Percentiles rank a stretch among this genome's conserved stretches.
These are phyloP conservation scores for Meiosimyza platycephala DNA, from an alignment of 2,888 invertebrate species.

Conservation along the genomic window DNA sequence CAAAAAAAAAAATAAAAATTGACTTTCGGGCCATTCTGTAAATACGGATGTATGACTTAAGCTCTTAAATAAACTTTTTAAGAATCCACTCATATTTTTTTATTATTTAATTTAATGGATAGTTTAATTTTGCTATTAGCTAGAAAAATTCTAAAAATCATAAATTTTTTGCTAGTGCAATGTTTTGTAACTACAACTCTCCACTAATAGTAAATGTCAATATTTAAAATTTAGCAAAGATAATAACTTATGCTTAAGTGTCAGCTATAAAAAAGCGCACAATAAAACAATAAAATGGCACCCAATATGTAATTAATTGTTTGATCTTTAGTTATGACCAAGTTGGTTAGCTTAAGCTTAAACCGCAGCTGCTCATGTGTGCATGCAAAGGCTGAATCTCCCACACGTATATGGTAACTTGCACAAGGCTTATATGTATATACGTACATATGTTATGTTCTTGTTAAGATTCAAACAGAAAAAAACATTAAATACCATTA, in stretches of 20 bases:
- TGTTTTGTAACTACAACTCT: neutral
- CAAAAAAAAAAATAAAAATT: too few species aligned
- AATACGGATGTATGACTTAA: too few species aligned
- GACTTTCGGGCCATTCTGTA: too few species aligned
- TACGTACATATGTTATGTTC: too few species aligned
- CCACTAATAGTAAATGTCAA: neutral
- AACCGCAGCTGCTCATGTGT: neutral
- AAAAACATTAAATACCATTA: too few species aligned
- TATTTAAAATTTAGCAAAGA: neutral
- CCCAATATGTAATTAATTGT: neutral
- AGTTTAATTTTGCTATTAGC: neutral
- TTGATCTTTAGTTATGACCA: neutral
- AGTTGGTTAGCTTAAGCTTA: neutral
- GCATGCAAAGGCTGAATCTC: slow-evolving; percentile 2
- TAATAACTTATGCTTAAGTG: too few species aligned
- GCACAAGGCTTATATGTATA: slow-evolving; percentile 17
- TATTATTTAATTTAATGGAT: too few species aligned
- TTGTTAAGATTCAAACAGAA: too few species aligned
- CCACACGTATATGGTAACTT: slow-evolving; percentile 32
- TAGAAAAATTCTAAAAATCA: neutral
- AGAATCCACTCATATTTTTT: too few species aligned
- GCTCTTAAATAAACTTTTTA: too few species aligned
- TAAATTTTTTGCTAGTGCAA: neutral
- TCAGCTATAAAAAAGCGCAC: too few species aligned
- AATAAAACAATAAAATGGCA: too few species aligned